phyloP scores from a whole-genome alignment of 2,113 vertebrate genomes.

The Lontra canadensis region DNA sequence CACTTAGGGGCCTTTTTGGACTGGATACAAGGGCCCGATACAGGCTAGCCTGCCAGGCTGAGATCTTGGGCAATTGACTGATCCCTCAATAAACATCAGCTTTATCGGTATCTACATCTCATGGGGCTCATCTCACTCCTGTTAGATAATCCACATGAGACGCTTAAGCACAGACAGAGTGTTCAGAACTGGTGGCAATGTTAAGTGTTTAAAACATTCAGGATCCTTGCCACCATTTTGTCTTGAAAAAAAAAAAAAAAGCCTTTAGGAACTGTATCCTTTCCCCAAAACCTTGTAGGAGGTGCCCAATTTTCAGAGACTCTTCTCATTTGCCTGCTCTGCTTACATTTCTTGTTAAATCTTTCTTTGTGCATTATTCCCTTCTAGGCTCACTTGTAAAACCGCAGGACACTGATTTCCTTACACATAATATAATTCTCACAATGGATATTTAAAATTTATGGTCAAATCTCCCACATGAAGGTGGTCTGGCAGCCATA shows the following conservation, averaged over 20 bases:
- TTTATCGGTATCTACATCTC: background rate
- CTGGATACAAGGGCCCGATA: background rate
- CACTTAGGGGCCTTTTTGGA: background rate
- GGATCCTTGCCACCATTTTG: background rate
- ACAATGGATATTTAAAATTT: constrained; percentile 78
- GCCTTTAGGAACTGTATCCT: background rate
- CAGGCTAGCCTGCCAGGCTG: background rate
- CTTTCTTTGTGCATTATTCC: constrained; percentile 69
- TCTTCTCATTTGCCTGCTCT: background rate
- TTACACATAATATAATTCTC: constrained; percentile 79
- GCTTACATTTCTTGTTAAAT: constrained; percentile 68
- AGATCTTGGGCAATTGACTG: background rate
- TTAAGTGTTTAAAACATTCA: background rate
- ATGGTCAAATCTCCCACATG: constrained; percentile 71
- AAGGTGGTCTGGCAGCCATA: constrained; percentile 79
- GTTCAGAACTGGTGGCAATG: background rate
- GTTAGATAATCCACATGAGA: background rate
- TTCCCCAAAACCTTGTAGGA: background rate
- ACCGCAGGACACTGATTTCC: constrained; percentile 75
- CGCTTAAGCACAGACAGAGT: background rate
- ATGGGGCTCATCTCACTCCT: background rate
- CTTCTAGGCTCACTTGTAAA: constrained; percentile 80
- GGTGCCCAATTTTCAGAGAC: background rate
- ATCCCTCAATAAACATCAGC: background rate
- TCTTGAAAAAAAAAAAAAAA: background rate